Evolutionary conservation across 2,113 vertebrate species (phyloP).

Genomic region (Platichthys flesus): DNA sequence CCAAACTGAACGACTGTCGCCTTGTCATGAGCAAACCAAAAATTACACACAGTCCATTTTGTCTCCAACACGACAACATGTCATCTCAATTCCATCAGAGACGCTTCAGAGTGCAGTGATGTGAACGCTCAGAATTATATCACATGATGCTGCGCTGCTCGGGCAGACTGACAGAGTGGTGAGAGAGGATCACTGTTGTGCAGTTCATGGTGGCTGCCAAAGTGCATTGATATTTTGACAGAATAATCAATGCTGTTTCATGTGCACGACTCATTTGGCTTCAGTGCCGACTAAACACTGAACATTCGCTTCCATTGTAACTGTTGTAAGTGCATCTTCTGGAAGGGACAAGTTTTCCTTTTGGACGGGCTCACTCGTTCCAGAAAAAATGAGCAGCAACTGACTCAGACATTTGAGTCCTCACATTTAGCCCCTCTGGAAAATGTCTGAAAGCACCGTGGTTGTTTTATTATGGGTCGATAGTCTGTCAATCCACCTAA

Average conservation of each 20-base stretch:
- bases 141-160: conserved; percentile 9
- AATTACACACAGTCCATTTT: background rate
- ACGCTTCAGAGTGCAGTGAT: conserved; percentile 9
- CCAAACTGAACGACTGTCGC: background rate
- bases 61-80: conserved; percentile 8
- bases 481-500: background rate
- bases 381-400: no score
- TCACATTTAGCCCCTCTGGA: no score
- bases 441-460: no score
- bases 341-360: background rate
- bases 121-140: conserved; percentile 13
- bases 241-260: conserved; percentile 46
- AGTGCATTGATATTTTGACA: conserved; percentile 41
- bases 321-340: conserved; percentile 14
- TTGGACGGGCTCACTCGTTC: no score
- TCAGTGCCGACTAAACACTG: no score
- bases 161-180: conserved; percentile 19
- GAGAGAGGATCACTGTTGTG: conserved; percentile 20
- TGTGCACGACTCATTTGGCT: conserved; percentile 4
- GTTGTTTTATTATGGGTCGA: no score
- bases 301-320: no score
- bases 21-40: background rate
- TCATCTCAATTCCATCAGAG: conserved; percentile 1
- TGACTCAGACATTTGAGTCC: no score
- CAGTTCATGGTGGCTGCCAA: conserved; percentile 22